A percentile compares a stretch with the other conserved stretches of the same genome.
Evolutionary conservation across 2,113 vertebrate species (phyloP).

Genomic region (Pelecanoides urinatrix): DNA sequence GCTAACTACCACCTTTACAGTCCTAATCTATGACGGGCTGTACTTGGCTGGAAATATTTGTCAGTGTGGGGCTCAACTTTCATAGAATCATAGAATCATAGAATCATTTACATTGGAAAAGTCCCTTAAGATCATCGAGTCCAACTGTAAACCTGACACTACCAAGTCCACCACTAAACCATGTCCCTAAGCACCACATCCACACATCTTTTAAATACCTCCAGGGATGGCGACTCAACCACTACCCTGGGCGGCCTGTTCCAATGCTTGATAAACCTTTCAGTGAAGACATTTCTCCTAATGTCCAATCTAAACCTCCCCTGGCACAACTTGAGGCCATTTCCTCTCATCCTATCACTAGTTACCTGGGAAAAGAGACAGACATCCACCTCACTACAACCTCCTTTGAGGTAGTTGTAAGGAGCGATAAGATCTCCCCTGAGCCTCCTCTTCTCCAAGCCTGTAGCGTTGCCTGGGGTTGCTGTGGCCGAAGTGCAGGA

Average conservation of each 20-base stretch:
- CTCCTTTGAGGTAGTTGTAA: neutral
- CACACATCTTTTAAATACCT: too few species aligned
- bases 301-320: neutral
- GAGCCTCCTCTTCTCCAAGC: too few species aligned
- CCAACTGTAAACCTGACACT: neutral
- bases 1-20: neutral
- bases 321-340: neutral
- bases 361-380: neutral
- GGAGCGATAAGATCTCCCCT: too few species aligned
- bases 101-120: neutral
- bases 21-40: neutral
- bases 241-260: neutral
- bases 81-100: neutral
- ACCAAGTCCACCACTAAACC: neutral
- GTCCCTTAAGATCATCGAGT: neutral
- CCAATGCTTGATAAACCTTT: neutral
- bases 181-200: neutral
- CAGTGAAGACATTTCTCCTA: neutral
- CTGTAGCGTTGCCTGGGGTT: too few species aligned
- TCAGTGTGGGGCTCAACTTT: neutral
- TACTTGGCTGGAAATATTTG: neutral
- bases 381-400: too few species aligned
- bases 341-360: too few species aligned
- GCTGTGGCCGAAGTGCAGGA: too few species aligned
- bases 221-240: accelerated